phyloP scores from a whole-genome alignment of 1,140 invertebrate species.

The Paramacrobiotus metropolitanus region DNA sequence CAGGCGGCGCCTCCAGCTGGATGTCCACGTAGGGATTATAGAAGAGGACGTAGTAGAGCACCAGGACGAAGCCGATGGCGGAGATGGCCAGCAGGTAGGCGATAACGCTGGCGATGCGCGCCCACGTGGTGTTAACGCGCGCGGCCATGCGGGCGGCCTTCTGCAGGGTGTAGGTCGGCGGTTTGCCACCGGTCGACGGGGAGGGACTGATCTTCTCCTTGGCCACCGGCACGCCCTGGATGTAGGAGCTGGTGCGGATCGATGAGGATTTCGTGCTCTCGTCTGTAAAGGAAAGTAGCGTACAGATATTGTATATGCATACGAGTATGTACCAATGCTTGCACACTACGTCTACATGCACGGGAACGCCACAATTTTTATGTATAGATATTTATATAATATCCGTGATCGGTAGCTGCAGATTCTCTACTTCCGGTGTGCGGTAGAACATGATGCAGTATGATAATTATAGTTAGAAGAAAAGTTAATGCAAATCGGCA shows the following conservation, averaged over 20 bases:
- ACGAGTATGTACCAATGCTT: too few species aligned
- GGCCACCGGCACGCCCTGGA: neutral
- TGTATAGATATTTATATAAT: too few species aligned
- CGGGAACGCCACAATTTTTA: too few species aligned
- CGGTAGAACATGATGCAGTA: too few species aligned
- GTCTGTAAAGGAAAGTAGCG: neutral
- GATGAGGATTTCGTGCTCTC: neutral
- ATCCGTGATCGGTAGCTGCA: too few species aligned
- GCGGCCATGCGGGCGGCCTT: constrained; percentile 5
- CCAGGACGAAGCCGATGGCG: neutral
- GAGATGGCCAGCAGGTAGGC: constrained; percentile 3
- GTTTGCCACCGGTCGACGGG: neutral
- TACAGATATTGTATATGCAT: too few species aligned
- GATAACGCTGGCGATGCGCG: constrained; percentile 4
- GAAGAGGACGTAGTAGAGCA: constrained; percentile 5
- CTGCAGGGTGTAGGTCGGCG: constrained; percentile 4
- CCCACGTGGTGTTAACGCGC: neutral
- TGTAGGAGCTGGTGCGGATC: neutral
- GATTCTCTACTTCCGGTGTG: too few species aligned
- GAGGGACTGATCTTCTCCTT: neutral
- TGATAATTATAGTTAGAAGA: too few species aligned
- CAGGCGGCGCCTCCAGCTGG: neutral
- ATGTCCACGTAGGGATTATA: constrained; percentile 3
- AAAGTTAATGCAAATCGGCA: too few species aligned
- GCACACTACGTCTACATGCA: too few species aligned